A percentile compares a stretch with the other conserved stretches of the same genome.
phyloP scores from a whole-genome alignment of 2,888 invertebrate species.

The Plagodis pulveraria region DNA sequence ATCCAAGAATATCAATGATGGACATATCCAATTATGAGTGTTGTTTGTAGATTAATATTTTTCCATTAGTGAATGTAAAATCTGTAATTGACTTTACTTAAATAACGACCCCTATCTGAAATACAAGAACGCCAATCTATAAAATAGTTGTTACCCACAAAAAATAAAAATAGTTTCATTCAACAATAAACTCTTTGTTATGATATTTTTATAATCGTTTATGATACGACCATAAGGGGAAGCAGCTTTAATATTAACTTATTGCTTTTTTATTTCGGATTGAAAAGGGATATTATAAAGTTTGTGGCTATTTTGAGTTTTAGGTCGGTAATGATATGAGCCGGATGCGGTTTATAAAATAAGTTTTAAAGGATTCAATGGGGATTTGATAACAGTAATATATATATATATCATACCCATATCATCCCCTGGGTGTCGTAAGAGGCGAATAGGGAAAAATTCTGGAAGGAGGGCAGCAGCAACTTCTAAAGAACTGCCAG shows the following conservation, averaged over 20 bases:
- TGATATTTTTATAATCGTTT: conserved; percentile 28
- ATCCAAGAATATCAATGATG: too few relatives aligned
- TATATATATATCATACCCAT: too few relatives aligned
- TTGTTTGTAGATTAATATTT: too few relatives aligned
- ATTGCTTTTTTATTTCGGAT: conserved; percentile 34
- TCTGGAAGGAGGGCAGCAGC: too few relatives aligned
- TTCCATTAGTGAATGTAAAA: too few relatives aligned
- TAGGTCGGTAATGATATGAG: conserved; percentile 34
- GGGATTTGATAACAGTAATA: neutral
- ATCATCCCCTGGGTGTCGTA: too few relatives aligned
- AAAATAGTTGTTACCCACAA: conserved; percentile 9
- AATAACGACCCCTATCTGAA: too few relatives aligned
- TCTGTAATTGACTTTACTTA: too few relatives aligned
- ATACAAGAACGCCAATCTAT: too few relatives aligned
- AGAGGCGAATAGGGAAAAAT: too few relatives aligned
- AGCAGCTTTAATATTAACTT: conserved; percentile 47
- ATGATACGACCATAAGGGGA: conserved; percentile 43
- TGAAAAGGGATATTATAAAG: conserved; percentile 43
- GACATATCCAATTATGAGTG: too few relatives aligned
- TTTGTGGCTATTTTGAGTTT: conserved; percentile 45
- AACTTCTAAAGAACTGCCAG: too few relatives aligned
- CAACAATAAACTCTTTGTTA: conserved; percentile 17
- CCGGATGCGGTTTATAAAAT: conserved; percentile 40
- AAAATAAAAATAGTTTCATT: conserved; percentile 12
- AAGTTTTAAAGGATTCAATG: conserved; percentile 31